Conservation (phyloP, 2,888 invertebrate genomes). For the Parnassius glacialis region DNA sequence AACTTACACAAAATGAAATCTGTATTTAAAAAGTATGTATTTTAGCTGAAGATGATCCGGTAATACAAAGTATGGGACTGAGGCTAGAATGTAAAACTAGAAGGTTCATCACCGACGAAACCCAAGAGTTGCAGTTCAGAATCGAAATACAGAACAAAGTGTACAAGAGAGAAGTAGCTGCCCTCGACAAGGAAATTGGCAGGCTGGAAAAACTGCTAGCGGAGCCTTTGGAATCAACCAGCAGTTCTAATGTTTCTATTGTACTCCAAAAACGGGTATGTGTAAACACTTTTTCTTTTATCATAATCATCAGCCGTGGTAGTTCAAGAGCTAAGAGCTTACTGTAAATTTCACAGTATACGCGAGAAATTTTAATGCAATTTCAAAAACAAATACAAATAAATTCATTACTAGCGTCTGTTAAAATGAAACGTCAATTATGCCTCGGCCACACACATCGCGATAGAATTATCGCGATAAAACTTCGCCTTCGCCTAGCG, state of each 20-base stretch:
- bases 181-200: slow-evolving; percentile 88
- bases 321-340: too few relatives aligned
- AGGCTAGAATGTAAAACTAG: slow-evolving; percentile 94
- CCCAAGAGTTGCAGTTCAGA: slow-evolving; percentile 89
- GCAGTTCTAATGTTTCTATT: slow-evolving; percentile 77
- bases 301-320: too few relatives aligned
- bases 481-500: too few relatives aligned
- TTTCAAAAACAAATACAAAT: too few relatives aligned
- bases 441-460: too few relatives aligned
- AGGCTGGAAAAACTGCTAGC: slow-evolving; percentile 86
- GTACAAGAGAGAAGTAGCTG: slow-evolving; percentile 90
- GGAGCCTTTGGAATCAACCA: slow-evolving; percentile 81
- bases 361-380: too few relatives aligned
- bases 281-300: too few relatives aligned
- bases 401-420: too few relatives aligned
- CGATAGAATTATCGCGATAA: too few relatives aligned
- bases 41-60: slow-evolving; percentile 86
- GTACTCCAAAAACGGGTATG: slow-evolving; percentile 57
- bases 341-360: too few relatives aligned
- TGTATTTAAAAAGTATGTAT: slow-evolving; percentile 24
- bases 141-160: slow-evolving; percentile 96
- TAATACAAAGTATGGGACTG: slow-evolving; percentile 93
- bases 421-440: too few relatives aligned
- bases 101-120: slow-evolving; percentile 90
- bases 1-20: too few relatives aligned